phyloP scores from a whole-genome alignment of 2,888 invertebrate species.

The Protophormia terraenovae region DNA sequence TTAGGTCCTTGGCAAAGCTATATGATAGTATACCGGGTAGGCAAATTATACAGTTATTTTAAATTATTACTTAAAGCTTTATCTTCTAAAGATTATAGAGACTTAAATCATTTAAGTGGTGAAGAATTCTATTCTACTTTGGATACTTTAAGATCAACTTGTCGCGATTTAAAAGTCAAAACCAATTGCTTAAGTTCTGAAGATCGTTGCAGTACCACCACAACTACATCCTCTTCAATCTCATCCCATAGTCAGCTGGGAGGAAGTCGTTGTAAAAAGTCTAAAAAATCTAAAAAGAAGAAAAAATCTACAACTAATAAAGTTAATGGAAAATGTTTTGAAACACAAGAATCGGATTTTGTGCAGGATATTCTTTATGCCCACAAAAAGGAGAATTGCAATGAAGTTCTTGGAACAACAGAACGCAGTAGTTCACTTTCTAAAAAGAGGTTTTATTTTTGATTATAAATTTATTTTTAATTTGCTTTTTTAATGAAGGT shows the following conservation, averaged over 20 bases:
- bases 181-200: conserved; percentile 54
- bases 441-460: too few relatives aligned
- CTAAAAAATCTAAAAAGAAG: conserved; percentile 69
- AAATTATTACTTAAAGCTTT: not conserved
- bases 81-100: conserved; percentile 84
- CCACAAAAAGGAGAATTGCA: not conserved
- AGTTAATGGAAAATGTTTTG: not conserved
- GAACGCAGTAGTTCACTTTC: not conserved
- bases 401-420: not conserved
- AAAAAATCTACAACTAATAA: conserved; percentile 4
- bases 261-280: conserved; percentile 26
- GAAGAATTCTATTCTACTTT: conserved; percentile 89
- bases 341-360: not conserved
- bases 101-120: conserved; percentile 88
- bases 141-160: conserved; percentile 81
- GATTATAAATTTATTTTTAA: not conserved
- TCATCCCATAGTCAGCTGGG: conserved; percentile 36
- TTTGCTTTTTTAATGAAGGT: not conserved
- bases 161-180: conserved; percentile 74
- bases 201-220: conserved; percentile 64
- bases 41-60: not conserved
- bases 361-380: not conserved
- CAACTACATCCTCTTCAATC: conserved; percentile 61
- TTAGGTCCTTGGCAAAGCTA: conserved; percentile 86
- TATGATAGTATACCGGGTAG: conserved; percentile 87